Conservation (phyloP, 2,113 vertebrate genomes). For the Takifugu bimaculatus region DNA sequence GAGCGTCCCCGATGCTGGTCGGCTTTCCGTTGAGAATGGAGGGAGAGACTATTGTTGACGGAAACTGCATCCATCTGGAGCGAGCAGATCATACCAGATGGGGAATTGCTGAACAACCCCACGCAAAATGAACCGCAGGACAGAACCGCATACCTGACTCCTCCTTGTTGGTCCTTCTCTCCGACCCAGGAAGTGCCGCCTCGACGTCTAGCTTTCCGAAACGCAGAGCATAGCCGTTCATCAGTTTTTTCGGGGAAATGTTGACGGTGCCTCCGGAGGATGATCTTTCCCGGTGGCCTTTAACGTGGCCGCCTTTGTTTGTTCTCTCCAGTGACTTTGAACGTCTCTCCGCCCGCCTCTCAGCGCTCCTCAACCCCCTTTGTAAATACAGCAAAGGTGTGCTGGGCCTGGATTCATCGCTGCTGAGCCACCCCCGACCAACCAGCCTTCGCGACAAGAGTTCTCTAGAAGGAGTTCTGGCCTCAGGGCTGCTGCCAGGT, state of each 20-base stretch:
- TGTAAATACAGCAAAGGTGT: constrained; percentile 59
- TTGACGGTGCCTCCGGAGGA: constrained; percentile 67
- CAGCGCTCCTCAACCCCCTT: constrained; percentile 47
- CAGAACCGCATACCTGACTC: constrained; percentile 66
- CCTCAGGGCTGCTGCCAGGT: constrained; percentile 52
- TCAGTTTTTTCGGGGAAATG: constrained; percentile 66
- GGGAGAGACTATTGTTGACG: no score
- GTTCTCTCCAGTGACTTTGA: constrained; percentile 79
- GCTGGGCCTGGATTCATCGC: constrained; percentile 52
- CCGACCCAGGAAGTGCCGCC: constrained; percentile 52
- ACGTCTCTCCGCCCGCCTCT: constrained; percentile 66
- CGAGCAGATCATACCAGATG: no score
- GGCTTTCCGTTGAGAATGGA: no score
- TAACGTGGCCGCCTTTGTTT: constrained; percentile 63
- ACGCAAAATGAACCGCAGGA: neutral
- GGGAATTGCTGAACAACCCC: no score
- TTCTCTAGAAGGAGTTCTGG: constrained; percentile 51
- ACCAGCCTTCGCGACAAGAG: constrained; percentile 51
- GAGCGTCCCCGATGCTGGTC: no score
- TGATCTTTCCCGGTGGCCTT: constrained; percentile 67
- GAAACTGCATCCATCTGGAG: no score
- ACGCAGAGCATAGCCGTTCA: constrained; percentile 71
- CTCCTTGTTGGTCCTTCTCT: constrained; percentile 68
- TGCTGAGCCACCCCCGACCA: constrained; percentile 56
- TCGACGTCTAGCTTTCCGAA: constrained; percentile 73